Conservation (phyloP, 1,140 invertebrate species). For the Batillaria attramentaria region DNA sequence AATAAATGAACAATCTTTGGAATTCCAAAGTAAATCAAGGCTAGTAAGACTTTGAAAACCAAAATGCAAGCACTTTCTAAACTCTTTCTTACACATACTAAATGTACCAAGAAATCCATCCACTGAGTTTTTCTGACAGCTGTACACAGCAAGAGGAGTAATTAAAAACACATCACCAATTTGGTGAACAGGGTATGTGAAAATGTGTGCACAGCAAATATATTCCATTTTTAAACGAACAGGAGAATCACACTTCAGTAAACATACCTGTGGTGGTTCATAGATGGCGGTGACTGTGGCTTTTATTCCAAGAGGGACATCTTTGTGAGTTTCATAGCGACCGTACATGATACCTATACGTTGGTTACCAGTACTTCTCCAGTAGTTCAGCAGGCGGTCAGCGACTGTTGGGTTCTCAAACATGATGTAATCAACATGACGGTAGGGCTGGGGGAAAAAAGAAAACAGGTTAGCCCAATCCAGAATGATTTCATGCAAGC, state of each 20-base stretch:
- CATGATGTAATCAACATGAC: constrained; percentile 98
- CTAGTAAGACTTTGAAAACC: no score
- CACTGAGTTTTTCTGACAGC: no score
- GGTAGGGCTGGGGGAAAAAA: constrained; percentile 84
- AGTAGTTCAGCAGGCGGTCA: constrained; percentile 96
- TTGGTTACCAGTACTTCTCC: constrained; percentile 94
- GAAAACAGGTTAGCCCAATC: no score
- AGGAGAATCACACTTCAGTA: neutral
- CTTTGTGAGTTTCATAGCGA: constrained; percentile 90
- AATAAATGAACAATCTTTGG: neutral
- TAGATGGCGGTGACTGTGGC: constrained; percentile 97
- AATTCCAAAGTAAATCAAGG: neutral
- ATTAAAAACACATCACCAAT: neutral
- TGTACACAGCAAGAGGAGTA: no score
- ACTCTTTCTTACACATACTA: no score
- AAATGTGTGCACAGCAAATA: neutral
- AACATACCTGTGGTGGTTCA: constrained; percentile 91
- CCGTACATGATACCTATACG: constrained; percentile 95
- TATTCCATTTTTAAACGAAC: neutral
- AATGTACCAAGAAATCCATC: no score
- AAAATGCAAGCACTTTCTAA: no score
- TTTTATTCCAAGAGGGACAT: constrained; percentile 95
- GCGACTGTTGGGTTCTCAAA: constrained; percentile 97
- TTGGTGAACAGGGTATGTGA: neutral
- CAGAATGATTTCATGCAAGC: no score